Conservation (phyloP, 2,113 vertebrate species). For the Poeciliopsis occidentalis region DNA sequence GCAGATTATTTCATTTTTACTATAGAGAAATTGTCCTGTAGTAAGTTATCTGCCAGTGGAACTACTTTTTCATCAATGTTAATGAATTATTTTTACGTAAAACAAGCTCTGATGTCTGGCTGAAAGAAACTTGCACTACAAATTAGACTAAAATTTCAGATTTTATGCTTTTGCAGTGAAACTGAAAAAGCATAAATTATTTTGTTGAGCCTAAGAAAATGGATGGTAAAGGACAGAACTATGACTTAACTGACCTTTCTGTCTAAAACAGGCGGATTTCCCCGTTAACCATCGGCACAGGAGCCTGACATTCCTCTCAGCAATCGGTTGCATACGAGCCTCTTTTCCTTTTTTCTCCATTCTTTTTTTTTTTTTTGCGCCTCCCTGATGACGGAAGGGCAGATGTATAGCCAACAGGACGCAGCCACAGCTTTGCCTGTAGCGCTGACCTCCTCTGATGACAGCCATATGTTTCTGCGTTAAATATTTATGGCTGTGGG, state of each 20-base stretch:
- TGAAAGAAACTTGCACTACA: too few species aligned
- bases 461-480: constrained; percentile 67
- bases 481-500: constrained; percentile 58
- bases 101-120: too few species aligned
- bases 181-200: neutral
- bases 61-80: too few species aligned
- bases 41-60: too few species aligned
- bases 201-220: neutral
- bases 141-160: too few species aligned
- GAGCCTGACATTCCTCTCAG: neutral
- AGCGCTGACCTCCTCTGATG: constrained; percentile 60
- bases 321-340: neutral
- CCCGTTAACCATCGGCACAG: neutral
- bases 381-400: constrained; percentile 17
- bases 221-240: neutral
- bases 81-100: too few species aligned
- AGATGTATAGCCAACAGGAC: constrained; percentile 56
- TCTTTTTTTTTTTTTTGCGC: neutral
- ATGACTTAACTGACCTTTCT: neutral
- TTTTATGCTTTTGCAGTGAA: too few species aligned
- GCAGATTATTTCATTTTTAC: too few species aligned
- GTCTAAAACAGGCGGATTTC: neutral
- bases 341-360: neutral
- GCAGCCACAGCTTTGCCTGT: constrained; percentile 36
- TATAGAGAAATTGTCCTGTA: too few species aligned